Conservation (phyloP, 2,113 vertebrate genomes). For the Chionomys nivalis region DNA sequence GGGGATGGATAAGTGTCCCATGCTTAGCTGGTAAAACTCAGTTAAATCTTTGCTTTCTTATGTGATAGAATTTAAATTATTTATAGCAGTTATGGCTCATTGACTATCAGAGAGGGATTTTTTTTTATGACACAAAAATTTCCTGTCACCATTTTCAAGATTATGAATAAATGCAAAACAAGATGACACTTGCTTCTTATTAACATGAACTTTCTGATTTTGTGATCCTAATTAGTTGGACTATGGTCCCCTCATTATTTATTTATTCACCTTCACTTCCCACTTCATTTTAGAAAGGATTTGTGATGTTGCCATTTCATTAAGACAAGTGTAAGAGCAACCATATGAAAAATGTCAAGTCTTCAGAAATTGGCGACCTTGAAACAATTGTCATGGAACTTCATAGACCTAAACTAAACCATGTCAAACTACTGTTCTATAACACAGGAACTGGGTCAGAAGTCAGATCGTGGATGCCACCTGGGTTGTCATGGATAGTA, state of each 20-base stretch:
- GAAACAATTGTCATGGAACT: conserved; percentile 14
- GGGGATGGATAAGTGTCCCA: conserved; percentile 56
- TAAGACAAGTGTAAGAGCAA: conserved; percentile 63
- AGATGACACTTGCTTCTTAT: conserved; percentile 66
- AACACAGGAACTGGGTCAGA: conserved; percentile 13
- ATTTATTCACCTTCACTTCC: conserved; percentile 76
- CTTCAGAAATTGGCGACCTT: conserved; percentile 60
- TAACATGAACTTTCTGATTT: conserved; percentile 60
- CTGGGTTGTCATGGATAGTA: not conserved
- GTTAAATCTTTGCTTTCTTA: conserved; percentile 67
- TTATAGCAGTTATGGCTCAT: conserved; percentile 58
- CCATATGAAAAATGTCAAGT: conserved; percentile 64
- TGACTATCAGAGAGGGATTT: conserved; percentile 65
- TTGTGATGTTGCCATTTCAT: conserved; percentile 74
- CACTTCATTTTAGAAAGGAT: conserved; percentile 68
- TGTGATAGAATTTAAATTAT: conserved; percentile 73
- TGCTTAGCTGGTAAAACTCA: conserved; percentile 65
- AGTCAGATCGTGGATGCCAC: not conserved
- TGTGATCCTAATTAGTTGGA: conserved; percentile 71
- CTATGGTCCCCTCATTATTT: conserved; percentile 63
- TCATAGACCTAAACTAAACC: conserved; percentile 17
- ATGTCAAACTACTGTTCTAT: not conserved
- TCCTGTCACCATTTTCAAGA: conserved; percentile 63
- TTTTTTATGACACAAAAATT: conserved; percentile 58
- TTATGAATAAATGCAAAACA: conserved; percentile 72